phyloP scores from a whole-genome alignment of 2,797 vertebrate genomes.

The Numenius phaeopus region DNA sequence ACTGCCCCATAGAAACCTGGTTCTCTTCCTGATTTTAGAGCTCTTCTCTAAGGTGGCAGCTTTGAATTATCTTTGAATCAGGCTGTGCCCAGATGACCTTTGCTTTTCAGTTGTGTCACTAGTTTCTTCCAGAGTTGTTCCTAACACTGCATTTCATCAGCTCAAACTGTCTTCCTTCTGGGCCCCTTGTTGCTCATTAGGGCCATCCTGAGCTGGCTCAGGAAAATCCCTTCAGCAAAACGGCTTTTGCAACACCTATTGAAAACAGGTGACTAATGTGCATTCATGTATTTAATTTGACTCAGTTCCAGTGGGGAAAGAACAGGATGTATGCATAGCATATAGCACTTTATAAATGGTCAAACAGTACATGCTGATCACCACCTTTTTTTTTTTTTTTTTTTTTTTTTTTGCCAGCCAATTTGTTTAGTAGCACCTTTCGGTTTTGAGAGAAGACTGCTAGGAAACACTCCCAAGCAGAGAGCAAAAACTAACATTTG shows the following conservation, averaged over 20 bases:
- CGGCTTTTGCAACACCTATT: not conserved
- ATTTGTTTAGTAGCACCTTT: not conserved
- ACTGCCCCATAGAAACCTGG: fast-evolving
- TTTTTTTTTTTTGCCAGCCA: not conserved
- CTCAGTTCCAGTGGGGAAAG: not conserved
- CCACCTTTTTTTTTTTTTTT: not conserved
- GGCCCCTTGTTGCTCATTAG: not conserved
- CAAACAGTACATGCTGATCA: not conserved
- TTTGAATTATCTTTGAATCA: not conserved
- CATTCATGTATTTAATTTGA: not conserved
- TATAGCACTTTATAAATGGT: not conserved
- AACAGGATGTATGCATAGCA: not conserved
- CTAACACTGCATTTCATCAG: not conserved
- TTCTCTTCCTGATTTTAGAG: not conserved
- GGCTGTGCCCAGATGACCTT: not conserved
- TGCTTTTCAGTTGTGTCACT: not conserved
- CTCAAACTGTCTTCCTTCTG: not conserved
- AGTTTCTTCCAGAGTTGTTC: not conserved
- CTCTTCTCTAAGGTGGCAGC: not conserved
- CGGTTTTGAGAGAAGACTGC: not conserved
- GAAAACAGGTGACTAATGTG: not conserved
- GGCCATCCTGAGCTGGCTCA: not conserved
- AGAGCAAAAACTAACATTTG: not conserved
- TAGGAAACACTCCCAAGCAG: not conserved
- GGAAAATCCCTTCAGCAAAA: not conserved